Evolutionary conservation across 2,888 invertebrate genomes (phyloP).

Genomic region (Drosophila prostipennis): DNA sequence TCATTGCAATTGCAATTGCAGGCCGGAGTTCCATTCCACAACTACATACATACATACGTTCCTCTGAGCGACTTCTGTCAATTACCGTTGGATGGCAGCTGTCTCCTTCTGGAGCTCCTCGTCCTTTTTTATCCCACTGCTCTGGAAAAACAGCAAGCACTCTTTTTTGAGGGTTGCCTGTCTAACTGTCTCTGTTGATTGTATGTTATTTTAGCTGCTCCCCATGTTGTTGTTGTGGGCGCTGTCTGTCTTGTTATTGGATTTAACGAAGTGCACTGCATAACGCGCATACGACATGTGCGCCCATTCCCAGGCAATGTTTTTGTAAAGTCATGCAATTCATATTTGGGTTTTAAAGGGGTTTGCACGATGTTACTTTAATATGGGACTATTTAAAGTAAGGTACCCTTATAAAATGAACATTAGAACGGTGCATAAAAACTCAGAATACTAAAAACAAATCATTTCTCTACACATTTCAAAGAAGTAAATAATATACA

Average conservation of each 20-base stretch:
- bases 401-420: no score
- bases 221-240: constrained; percentile 22
- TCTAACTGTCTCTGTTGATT: constrained; percentile 31
- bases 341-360: not conserved
- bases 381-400: no score
- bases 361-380: not conserved
- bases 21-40: constrained; percentile 1
- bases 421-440: no score
- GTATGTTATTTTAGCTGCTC: constrained; percentile 38
- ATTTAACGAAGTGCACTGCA: constrained; percentile 46
- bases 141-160: constrained; percentile 1
- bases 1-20: constrained; percentile 30
- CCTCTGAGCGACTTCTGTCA: constrained; percentile 32
- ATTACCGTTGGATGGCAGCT: constrained; percentile 32
- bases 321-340: constrained; percentile 8
- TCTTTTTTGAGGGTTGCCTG: constrained; percentile 20
- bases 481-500: no score
- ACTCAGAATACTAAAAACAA: no score
- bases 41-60: not conserved
- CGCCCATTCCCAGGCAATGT: constrained; percentile 23
- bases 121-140: not conserved
- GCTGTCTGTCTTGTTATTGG: constrained; percentile 41
- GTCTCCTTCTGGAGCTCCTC: constrained; percentile 4
- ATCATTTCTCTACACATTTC: no score
- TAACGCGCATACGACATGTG: constrained; percentile 41